Evolutionary conservation across 2,888 invertebrate species (phyloP).

Genomic region (Pammene fasciana): DNA sequence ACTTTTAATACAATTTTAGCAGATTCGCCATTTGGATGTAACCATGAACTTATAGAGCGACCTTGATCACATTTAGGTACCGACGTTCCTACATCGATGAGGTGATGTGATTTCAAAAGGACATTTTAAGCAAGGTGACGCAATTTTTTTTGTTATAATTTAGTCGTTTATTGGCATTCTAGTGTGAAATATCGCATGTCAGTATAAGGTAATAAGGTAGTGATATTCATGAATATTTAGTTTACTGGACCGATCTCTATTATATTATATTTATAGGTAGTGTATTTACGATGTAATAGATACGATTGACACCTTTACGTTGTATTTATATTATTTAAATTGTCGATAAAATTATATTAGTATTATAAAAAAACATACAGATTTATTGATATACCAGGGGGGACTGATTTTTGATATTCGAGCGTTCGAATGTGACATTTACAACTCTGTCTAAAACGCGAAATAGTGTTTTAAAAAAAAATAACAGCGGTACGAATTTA

Average conservation of each 20-base stretch:
- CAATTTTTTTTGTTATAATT: constrained; percentile 30
- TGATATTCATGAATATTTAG: constrained; percentile 16
- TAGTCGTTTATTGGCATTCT: constrained; percentile 23
- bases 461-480: no score
- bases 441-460: no score
- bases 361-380: no score
- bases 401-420: no score
- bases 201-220: constrained; percentile 13
- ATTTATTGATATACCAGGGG: no score
- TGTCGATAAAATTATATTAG: no score
- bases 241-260: not conserved
- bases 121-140: constrained; percentile 24
- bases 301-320: not conserved
- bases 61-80: constrained; percentile 11
- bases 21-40: not conserved
- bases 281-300: not conserved
- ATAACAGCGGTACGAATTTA: no score
- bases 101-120: constrained; percentile 27
- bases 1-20: not conserved
- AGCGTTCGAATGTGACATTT: no score
- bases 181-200: constrained; percentile 25
- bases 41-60: not conserved
- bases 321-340: no score
- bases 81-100: not conserved
- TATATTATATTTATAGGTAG: not conserved